Evolutionary conservation across 1,140 invertebrate genomes (phyloP).

Genomic region (Drosophila paulistorum): DNA sequence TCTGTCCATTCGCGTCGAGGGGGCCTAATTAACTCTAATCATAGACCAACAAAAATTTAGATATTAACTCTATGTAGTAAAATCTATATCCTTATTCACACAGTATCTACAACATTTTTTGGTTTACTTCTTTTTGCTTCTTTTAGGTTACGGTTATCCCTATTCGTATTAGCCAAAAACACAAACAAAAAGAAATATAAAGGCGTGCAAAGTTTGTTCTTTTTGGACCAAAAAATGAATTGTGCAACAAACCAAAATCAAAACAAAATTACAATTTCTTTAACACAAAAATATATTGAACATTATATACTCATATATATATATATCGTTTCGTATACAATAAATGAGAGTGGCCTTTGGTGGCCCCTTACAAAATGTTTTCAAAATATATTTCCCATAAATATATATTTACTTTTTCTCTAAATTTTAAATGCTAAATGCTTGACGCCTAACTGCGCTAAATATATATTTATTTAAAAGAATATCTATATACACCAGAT

Average conservation of each 20-base stretch:
- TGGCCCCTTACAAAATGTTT: neutral
- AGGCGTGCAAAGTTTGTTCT: constrained; percentile 49
- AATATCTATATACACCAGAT: constrained; percentile 8
- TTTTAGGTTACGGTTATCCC: constrained; percentile 77
- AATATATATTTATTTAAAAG: constrained; percentile 10
- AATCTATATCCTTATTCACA: constrained; percentile 25
- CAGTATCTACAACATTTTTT: constrained; percentile 31
- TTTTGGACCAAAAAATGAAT: constrained; percentile 46
- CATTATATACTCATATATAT: constrained; percentile 3
- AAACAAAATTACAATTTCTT: constrained; percentile 17
- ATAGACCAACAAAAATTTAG: neutral
- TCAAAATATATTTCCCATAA: constrained; percentile 10
- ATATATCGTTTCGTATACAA: constrained; percentile 4
- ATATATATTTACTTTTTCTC: constrained; percentile 13
- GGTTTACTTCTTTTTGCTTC: constrained; percentile 47
- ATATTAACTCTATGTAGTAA: neutral
- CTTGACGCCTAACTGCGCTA: constrained; percentile 61
- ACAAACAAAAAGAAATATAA: constrained; percentile 18
- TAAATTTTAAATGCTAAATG: constrained; percentile 40
- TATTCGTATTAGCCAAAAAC: constrained; percentile 62
- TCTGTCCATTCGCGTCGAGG: too few relatives aligned
- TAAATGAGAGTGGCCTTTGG: constrained; percentile 1
- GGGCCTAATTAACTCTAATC: too few relatives aligned
- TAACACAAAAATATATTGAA: constrained; percentile 12
- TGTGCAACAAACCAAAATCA: constrained; percentile 25